phyloP scores from a whole-genome alignment of 2,113 vertebrate species.

The Caranx ignobilis region DNA sequence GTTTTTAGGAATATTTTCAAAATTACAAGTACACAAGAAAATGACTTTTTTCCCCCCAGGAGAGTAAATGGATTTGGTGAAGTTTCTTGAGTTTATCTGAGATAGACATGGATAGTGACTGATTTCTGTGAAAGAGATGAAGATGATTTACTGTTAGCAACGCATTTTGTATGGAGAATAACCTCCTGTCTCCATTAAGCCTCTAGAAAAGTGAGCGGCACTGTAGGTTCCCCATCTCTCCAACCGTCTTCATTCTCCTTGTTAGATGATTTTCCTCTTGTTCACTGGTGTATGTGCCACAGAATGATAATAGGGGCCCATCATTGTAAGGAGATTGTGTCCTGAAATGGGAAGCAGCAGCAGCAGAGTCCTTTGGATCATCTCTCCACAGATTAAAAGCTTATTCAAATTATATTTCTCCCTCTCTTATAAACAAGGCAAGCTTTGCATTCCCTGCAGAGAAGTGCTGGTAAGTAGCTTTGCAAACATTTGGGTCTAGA shows the following conservation, averaged over 20 bases:
- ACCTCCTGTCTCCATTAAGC: conserved; percentile 22
- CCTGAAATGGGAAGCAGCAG: conserved; percentile 62
- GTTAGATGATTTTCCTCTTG: conserved; percentile 53
- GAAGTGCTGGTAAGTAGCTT: conserved; percentile 76
- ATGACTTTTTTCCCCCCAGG: not conserved
- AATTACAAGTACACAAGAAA: not conserved
- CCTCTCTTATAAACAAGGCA: conserved; percentile 71
- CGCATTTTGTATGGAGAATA: not conserved
- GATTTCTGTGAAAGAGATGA: not conserved
- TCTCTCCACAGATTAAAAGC: conserved; percentile 81
- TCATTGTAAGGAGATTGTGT: conserved; percentile 72
- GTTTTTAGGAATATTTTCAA: not conserved
- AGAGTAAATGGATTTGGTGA: not conserved
- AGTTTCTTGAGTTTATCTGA: conserved; percentile 6
- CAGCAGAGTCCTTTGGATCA: conserved; percentile 74
- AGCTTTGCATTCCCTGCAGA: conserved; percentile 70
- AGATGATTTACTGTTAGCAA: conserved; percentile 8
- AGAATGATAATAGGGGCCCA: conserved; percentile 67
- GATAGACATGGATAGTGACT: conserved; percentile 6
- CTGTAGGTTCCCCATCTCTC: conserved; percentile 34
- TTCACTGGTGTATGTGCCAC: conserved; percentile 50
- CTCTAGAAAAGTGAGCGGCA: conserved; percentile 23
- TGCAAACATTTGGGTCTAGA: conserved; percentile 75
- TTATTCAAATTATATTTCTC: conserved; percentile 80
- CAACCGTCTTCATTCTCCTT: conserved; percentile 39